Percentiles rank a stretch among this genome's conserved stretches.
phyloP scores from a whole-genome alignment of 2,888 invertebrate genomes.

The Baccha elongata region DNA sequence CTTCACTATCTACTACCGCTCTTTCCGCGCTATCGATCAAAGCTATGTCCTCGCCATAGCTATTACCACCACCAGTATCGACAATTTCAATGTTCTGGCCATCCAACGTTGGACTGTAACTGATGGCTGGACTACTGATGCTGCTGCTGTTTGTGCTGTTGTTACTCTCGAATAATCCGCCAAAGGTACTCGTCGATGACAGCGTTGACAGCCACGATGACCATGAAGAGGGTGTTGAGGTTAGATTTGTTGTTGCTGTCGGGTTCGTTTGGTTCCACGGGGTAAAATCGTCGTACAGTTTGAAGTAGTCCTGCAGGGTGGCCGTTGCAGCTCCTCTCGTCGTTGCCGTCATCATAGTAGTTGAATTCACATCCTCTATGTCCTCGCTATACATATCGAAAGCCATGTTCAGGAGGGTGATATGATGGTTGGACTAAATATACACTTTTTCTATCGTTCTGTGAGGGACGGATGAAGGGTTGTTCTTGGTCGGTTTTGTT shows the following conservation, averaged over 20 bases:
- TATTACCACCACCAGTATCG: conserved; percentile 55
- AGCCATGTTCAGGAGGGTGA: conserved; percentile 24
- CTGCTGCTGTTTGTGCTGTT: conserved; percentile 42
- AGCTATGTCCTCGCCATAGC: conserved; percentile 78
- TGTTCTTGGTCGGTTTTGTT: conserved; percentile 44
- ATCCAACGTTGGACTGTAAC: conserved; percentile 33
- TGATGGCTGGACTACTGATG: conserved; percentile 39
- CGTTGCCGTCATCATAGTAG: conserved; percentile 28
- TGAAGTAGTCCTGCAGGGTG: conserved; percentile 75
- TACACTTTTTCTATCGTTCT: background rate
- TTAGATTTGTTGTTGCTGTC: conserved; percentile 57
- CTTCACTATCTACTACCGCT: conserved; percentile 76
- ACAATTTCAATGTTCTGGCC: conserved; percentile 51
- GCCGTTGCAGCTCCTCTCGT: conserved; percentile 1
- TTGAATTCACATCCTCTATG: conserved; percentile 46
- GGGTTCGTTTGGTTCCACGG: conserved; percentile 70
- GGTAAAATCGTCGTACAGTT: conserved; percentile 74
- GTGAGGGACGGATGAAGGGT: conserved; percentile 30
- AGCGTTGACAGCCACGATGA: conserved; percentile 48
- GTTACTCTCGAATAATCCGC: conserved; percentile 56
- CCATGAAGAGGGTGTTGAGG: conserved; percentile 61
- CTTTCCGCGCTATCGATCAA: conserved; percentile 81
- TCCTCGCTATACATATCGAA: conserved; percentile 36
- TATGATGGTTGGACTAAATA: background rate
- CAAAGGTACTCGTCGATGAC: conserved; percentile 54